Conservation (phyloP, 2,888 invertebrate species). For the Litoditis marina region DNA sequence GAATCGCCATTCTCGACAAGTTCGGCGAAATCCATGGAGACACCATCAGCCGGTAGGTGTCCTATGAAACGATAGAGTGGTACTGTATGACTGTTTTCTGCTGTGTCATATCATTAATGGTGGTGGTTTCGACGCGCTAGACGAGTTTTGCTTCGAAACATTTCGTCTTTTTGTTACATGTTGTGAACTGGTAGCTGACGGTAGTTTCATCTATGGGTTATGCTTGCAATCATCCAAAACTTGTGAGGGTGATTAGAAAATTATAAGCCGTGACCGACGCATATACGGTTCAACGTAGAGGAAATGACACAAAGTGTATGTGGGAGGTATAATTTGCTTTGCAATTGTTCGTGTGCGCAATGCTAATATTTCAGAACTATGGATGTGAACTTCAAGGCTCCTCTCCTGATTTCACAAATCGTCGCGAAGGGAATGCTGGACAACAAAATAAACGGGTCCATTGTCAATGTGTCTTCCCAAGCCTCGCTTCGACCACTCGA, state of each 20-base stretch:
- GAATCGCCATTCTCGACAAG: conserved; percentile 27
- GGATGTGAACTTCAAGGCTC: conserved; percentile 36
- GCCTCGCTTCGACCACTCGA: conserved; percentile 35
- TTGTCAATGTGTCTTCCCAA: conserved; percentile 46
- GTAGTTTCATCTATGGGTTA: too few species aligned
- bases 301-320: too few species aligned
- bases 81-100: neutral
- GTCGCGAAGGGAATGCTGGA: conserved; percentile 27
- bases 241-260: too few species aligned
- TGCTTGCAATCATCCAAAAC: too few species aligned
- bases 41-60: conserved; percentile 28
- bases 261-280: too few species aligned
- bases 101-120: neutral
- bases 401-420: conserved; percentile 35
- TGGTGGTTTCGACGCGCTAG: too few species aligned
- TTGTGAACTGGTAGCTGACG: too few species aligned
- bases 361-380: conserved; percentile 22
- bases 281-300: too few species aligned
- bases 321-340: too few species aligned
- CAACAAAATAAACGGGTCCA: conserved; percentile 25
- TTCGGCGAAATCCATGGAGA: conserved; percentile 33
- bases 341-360: neutral
- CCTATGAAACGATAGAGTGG: neutral
- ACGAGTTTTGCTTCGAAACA: too few species aligned
- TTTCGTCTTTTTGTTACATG: too few species aligned